Evolutionary conservation across 2,888 invertebrate genomes (phyloP).

Genomic region (Drosophila rellima): DNA sequence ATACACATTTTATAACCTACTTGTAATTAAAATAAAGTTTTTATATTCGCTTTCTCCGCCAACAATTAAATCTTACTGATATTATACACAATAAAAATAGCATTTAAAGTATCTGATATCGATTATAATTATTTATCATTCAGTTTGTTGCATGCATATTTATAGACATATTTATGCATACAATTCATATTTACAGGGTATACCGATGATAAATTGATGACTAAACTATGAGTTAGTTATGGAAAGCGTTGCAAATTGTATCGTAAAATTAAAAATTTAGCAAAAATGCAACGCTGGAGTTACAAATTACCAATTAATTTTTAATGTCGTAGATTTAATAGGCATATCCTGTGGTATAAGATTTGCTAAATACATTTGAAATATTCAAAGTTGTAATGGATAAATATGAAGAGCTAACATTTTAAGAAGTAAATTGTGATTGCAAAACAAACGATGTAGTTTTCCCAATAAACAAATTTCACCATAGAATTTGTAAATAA

Average conservation of each 20-base stretch:
- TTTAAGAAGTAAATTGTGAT: too few species aligned
- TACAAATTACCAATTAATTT: constrained; percentile 13
- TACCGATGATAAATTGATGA: constrained; percentile 21
- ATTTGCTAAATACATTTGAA: not conserved
- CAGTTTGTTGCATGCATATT: not conserved
- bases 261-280: constrained; percentile 39
- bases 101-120: not conserved
- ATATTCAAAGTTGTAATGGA: not conserved
- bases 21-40: too few species aligned
- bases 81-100: too few species aligned
- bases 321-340: not conserved
- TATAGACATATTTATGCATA: not conserved
- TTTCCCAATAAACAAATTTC: too few species aligned
- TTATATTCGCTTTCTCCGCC: too few species aligned
- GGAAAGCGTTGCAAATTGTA: constrained; percentile 57
- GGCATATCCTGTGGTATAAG: not conserved
- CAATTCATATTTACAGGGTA: not conserved
- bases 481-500: too few species aligned
- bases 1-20: too few species aligned
- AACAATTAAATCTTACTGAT: too few species aligned
- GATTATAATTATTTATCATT: not conserved
- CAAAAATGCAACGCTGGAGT: constrained; percentile 25
- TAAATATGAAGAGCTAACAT: too few species aligned
- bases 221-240: constrained; percentile 22
- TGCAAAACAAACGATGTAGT: too few species aligned